Base-by-base conservation (phyloP, 2,888 invertebrate genomes). In the Sphaerophoria rueppellii region DNA sequence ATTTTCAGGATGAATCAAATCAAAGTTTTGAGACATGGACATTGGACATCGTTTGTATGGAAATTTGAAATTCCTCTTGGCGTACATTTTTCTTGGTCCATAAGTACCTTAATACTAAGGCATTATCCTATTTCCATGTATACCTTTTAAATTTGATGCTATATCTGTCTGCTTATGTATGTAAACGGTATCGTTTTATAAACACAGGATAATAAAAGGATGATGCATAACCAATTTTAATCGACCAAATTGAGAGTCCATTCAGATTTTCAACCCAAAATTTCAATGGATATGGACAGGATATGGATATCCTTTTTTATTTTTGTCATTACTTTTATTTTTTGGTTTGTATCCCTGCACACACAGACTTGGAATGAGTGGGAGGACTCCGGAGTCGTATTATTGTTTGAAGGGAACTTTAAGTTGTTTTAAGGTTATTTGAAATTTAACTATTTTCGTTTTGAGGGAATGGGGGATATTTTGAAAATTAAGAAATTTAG, bases 221-320 rank as follows among this genome's bases (percentile, higher is more conserved):
- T 54, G 82, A 72, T 60, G 52, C 52, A 82, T 79, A 74, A 58
- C 70, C 58, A 65, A 82, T 61, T 80, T 80, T 67, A 83, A 75
- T 80, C 61, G 83, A 63, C 48, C 34, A 72, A 83, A 83, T 83
- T 83, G 80, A 83, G 80, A 79, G 71, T 60, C 71, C 40, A 58
- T 58, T 72, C 75, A 65, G 55, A 80, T 69, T 72, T 75, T 71
- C 60, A 75, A 67, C 74, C 74, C 65, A 58, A 60, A 43, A 79
- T 74, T 75, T 65, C 70, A 16, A 54, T 52, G 24, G 24, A 24
- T 24, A 24, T 24, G 24, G 24, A 24, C 2, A 24, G 24, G 24
- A 24, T 24, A 24, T 24, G 77, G 57, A 74, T 12, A 61, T 67
- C 40, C 52, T 63, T 24, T 48, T 43, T 43, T 43, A 43, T 43